Conservation (phyloP, 1,140 invertebrate species). For the Cyrtorhinus lividipennis region DNA sequence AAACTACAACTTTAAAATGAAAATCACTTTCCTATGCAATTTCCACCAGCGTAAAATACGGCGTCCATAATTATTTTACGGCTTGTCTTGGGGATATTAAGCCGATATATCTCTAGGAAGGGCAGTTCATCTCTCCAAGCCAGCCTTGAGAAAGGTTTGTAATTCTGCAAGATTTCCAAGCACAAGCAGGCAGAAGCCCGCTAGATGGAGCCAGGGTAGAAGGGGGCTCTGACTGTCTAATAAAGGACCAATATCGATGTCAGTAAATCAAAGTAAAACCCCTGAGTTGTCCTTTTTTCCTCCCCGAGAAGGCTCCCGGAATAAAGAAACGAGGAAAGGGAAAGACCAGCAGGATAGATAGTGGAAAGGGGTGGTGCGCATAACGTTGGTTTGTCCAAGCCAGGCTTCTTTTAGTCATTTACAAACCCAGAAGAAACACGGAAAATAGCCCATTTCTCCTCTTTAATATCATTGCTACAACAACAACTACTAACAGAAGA, state of each 20-base stretch:
- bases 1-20: too few species aligned
- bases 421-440: too few species aligned
- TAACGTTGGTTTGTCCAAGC: too few species aligned
- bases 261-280: slow-evolving; percentile 16
- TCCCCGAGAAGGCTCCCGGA: not conserved
- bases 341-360: not conserved
- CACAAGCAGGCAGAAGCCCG: too few species aligned
- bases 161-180: slow-evolving; percentile 4
- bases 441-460: too few species aligned
- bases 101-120: slow-evolving; percentile 2
- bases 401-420: too few species aligned
- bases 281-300: not conserved
- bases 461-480: too few species aligned
- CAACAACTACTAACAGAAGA: too few species aligned
- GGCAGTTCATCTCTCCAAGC: not conserved
- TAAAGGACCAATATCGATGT: slow-evolving; percentile 14
- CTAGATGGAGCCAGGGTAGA: not conserved
- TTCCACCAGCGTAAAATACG: too few species aligned
- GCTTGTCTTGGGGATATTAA: slow-evolving; percentile 13
- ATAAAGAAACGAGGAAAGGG: slow-evolving; percentile 7
- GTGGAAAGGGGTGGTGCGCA: not conserved
- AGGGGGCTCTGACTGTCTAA: not conserved
- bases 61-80: too few species aligned
- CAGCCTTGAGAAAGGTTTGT: not conserved
- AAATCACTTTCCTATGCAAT: too few species aligned